phyloP scores from a whole-genome alignment of 2,797 vertebrate genomes.

The Urosaurus nigricauda region DNA sequence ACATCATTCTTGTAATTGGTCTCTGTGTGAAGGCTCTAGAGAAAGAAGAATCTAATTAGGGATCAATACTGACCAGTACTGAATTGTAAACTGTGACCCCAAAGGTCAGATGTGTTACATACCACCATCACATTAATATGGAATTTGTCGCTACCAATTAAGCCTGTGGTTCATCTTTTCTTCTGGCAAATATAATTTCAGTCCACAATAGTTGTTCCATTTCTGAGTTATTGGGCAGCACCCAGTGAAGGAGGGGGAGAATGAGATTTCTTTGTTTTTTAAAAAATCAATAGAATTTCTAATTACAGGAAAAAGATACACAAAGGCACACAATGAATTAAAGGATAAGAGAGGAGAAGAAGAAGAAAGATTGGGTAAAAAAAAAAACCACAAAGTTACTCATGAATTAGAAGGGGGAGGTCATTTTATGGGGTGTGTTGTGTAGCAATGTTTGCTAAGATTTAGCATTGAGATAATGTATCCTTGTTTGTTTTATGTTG shows the following conservation, averaged over 20 bases:
- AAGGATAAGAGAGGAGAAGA: too few relatives aligned
- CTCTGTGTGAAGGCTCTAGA: not conserved
- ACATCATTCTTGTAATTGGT: not conserved
- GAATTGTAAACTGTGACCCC: constrained; percentile 33
- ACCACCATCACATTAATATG: not conserved
- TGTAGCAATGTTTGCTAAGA: too few relatives aligned
- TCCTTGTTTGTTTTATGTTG: too few relatives aligned
- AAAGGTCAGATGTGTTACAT: not conserved
- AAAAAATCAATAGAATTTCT: not conserved
- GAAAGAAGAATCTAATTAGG: constrained; percentile 7
- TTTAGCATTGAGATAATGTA: too few relatives aligned
- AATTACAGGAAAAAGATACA: not conserved
- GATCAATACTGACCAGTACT: not conserved
- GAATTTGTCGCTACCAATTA: not conserved
- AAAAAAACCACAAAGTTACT: too few relatives aligned
- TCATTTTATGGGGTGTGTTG: too few relatives aligned
- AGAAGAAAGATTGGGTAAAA: too few relatives aligned
- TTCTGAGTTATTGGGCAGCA: not conserved
- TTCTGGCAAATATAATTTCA: not conserved
- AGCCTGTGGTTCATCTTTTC: not conserved
- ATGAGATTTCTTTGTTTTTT: too few relatives aligned
- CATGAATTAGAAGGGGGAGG: too few relatives aligned
- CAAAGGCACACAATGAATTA: too few relatives aligned
- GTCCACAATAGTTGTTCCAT: not conserved
- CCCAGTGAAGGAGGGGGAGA: not conserved